A percentile compares a stretch with the other conserved stretches of the same genome.
Conservation (phyloP, 2,888 invertebrate species). For the Tipula vernalis region DNA sequence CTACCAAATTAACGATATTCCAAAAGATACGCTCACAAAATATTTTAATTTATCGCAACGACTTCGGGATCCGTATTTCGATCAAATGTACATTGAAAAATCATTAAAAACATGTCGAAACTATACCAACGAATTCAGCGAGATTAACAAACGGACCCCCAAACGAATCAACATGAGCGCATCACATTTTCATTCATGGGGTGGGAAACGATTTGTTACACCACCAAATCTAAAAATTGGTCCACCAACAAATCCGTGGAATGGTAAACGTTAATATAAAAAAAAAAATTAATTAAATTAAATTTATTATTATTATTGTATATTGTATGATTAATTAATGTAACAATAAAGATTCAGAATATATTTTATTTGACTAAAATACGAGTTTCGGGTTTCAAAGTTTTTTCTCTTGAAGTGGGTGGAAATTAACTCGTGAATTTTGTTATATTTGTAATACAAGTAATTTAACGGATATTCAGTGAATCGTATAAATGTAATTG, state of each 20-base stretch:
- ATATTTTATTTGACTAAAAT: background rate
- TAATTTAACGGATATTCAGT: background rate
- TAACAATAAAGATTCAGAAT: background rate
- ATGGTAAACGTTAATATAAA: slow-evolving; percentile 14
- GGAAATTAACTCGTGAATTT: background rate
- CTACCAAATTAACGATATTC: background rate
- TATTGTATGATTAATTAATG: background rate
- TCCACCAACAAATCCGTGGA: slow-evolving; percentile 14
- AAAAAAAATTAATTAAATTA: background rate
- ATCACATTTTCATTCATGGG: slow-evolving; percentile 36
- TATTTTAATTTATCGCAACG: background rate
- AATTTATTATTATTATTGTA: background rate
- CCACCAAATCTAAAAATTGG: slow-evolving; percentile 14
- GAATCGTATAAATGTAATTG: background rate
- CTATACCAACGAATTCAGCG: background rate
- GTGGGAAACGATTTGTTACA: slow-evolving; percentile 28
- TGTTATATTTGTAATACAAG: background rate
- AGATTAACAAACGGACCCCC: background rate
- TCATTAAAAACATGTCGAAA: background rate
- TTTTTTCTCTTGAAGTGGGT: background rate
- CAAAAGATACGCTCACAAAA: background rate
- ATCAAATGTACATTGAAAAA: background rate
- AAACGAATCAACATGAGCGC: slow-evolving; percentile 29
- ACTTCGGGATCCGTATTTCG: background rate
- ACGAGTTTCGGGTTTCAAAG: background rate